phyloP scores from a whole-genome alignment of 2,113 vertebrate species.

The Canis aureus region DNA sequence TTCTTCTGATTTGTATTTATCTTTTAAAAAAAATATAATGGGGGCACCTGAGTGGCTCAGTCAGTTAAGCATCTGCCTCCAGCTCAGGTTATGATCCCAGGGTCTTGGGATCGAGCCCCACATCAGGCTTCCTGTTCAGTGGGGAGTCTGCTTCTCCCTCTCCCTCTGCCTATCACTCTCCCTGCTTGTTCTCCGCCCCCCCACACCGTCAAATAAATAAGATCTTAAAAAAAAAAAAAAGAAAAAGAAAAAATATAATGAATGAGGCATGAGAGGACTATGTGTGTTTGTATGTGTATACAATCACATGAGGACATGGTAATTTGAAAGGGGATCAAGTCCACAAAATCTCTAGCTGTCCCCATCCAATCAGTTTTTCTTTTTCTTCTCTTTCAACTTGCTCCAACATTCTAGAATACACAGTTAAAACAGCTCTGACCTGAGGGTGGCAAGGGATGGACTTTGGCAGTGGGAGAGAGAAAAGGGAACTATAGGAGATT shows the following conservation, averaged over 20 bases:
- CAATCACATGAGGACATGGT: not conserved
- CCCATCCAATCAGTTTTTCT: not conserved
- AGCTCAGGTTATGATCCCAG: no score
- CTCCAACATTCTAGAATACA: slow-evolving; percentile 45
- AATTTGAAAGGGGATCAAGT: not conserved
- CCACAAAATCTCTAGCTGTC: not conserved
- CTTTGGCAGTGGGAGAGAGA: not conserved
- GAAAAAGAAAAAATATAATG: not conserved
- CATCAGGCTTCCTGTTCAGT: no score
- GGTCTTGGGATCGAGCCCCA: no score
- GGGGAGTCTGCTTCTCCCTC: no score
- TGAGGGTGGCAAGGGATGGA: not conserved
- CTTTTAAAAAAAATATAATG: not conserved
- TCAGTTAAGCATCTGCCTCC: no score
- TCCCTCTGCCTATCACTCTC: no score
- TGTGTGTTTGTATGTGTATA: not conserved
- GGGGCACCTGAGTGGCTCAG: no score
- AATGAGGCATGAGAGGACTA: not conserved
- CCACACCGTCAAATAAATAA: no score
- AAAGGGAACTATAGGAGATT: not conserved
- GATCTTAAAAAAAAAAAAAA: no score
- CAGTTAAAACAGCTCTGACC: not conserved
- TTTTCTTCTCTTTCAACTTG: slow-evolving; percentile 27
- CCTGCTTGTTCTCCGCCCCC: no score
- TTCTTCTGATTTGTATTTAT: slow-evolving; percentile 4